Conservation (phyloP, 2,888 invertebrate genomes). For the Phyllotreta cruciferae region DNA sequence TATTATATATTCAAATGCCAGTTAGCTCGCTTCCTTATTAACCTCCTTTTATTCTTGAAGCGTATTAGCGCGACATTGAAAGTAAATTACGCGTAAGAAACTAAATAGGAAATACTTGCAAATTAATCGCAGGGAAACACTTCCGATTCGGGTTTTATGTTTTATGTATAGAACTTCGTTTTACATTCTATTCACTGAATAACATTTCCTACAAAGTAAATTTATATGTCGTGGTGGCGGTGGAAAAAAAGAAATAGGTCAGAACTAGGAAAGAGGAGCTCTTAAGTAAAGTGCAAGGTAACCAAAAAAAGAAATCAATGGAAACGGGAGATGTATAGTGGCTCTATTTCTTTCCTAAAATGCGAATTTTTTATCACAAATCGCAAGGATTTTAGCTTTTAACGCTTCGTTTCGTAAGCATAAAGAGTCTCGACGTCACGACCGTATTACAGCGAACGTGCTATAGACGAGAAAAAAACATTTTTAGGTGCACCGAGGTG, state of each 20-base stretch:
- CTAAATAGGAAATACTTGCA: too few relatives aligned
- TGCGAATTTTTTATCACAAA: background rate
- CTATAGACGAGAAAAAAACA: too few relatives aligned
- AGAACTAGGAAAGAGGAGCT: constrained; percentile 6
- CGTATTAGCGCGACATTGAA: too few relatives aligned
- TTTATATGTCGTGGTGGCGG: constrained; percentile 10
- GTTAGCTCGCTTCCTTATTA: too few relatives aligned
- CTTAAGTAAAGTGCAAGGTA: constrained; percentile 21
- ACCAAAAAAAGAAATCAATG: constrained; percentile 16
- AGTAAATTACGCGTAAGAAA: too few relatives aligned
- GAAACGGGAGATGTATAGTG: constrained; percentile 1
- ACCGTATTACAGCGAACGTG: too few relatives aligned
- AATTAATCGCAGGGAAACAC: too few relatives aligned
- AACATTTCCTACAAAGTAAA: constrained; percentile 12
- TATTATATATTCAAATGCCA: too few relatives aligned
- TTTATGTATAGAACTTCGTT: too few relatives aligned
- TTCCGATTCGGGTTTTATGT: too few relatives aligned
- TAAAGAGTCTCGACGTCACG: background rate
- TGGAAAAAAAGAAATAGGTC: constrained; percentile 2
- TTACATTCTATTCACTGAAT: background rate
- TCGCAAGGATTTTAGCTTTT: background rate
- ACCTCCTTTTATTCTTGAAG: too few relatives aligned
- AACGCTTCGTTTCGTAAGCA: background rate
- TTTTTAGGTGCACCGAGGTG: too few relatives aligned
- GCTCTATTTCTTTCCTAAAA: background rate